Evolutionary conservation across 2,888 invertebrate species (phyloP), one percentile per base, ranked within the genome.

Genomic region (Tinea trinotella): DNA sequence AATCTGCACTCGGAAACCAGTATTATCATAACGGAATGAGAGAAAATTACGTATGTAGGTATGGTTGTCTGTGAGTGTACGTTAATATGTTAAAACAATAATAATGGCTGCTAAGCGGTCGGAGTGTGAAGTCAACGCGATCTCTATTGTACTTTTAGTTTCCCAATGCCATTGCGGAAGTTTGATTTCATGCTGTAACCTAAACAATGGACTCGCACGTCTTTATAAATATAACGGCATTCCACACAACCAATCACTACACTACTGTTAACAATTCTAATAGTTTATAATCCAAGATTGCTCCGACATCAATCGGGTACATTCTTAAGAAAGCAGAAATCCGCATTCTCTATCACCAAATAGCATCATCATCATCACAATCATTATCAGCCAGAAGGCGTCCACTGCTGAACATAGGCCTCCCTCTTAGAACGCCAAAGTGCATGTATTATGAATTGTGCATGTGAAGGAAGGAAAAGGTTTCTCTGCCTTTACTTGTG

Each of bases 1-100:
- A 68, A 76, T 53, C 36, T 40, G 36, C 53, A 22, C 20, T 71
- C 68, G 69, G 67, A 67, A 65, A 62, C 70, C 67, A 70, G 73
- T 70, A 78, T 80, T 76, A 75, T 70, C 70, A 71, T 79, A 81
- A 81, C 79, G 79, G 80, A 74, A 78, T 24, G 5, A n/a, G 24
- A 50, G 50, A 50, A 24, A 50, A 50, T 50, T 50, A 50, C 50
- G 5, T 6, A 13, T 20, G 15, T n/a, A 19, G 9, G n/a, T n/a
- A n/a, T 46, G 18, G 10, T 10, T 19, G 18, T 17, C 19, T n/a
- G 19, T n/a, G n/a, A n/a, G n/a, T n/a, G n/a, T n/a, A n/a, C 46
- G 12, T 19, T 15, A 46, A 46, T 19, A 46, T 46, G 19, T 19
- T 19, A 46, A 46, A 46, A 46, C 46, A 46, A 46, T 19, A 5